These are phyloP conservation scores for Heliothis peltigera DNA, from an alignment of 2,888 invertebrate species.

Conservation along the genomic window DNA sequence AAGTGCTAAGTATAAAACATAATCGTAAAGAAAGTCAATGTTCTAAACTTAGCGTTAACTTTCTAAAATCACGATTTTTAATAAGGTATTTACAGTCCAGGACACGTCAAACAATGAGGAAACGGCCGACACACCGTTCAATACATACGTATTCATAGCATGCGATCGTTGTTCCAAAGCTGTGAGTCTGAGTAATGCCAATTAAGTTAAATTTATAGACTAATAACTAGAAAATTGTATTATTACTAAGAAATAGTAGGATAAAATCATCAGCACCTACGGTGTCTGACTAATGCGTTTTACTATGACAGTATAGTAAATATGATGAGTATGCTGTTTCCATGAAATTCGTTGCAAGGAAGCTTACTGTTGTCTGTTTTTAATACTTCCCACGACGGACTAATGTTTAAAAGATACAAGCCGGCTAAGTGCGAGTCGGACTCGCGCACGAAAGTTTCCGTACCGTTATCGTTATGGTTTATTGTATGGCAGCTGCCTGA, in stretches of 20 bases:
- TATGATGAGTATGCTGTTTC: background rate
- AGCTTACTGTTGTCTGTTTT: no score
- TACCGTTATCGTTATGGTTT: no score
- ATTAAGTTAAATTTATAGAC: conserved; percentile 21
- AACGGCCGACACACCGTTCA: conserved; percentile 2
- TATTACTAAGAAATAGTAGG: conserved; percentile 23
- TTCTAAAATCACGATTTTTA: background rate
- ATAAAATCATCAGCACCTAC: background rate
- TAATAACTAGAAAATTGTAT: conserved; percentile 20
- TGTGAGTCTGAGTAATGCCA: conserved; percentile 33
- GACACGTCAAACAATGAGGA: conserved; percentile 1
- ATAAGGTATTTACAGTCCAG: background rate
- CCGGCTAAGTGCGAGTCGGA: no score
- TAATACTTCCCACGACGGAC: no score
- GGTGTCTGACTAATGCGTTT: conserved; percentile 23
- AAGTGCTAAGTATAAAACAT: no score
- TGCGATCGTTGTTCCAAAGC: background rate
- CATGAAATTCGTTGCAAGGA: no score
- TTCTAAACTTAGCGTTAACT: background rate
- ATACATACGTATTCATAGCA: conserved; percentile 12
- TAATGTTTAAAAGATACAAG: no score
- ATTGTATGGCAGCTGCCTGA: no score
- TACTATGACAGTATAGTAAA: no score
- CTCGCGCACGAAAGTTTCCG: no score
- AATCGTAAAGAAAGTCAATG: background rate